phyloP scores from a whole-genome alignment of 2,113 vertebrate genomes.

The Tinamus guttatus region DNA sequence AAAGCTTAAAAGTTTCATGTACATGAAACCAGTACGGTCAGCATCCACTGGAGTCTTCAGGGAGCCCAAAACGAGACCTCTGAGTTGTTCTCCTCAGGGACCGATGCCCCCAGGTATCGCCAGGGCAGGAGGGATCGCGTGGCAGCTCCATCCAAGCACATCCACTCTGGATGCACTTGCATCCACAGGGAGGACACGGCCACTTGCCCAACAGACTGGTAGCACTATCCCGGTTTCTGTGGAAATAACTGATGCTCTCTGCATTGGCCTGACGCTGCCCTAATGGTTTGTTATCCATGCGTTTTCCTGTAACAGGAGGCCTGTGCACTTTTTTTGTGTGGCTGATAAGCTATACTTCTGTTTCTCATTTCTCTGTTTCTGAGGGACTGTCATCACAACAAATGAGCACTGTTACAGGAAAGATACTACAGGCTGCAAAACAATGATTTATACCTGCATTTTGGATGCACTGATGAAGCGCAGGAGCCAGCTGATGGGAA shows the following conservation, averaged over 20 bases:
- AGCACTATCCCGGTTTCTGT: background rate
- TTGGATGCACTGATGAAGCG: background rate
- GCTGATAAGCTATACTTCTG: background rate
- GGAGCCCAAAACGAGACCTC: background rate
- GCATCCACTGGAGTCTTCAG: background rate
- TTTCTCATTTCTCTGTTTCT: background rate
- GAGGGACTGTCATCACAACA: background rate
- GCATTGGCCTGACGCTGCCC: rapidly evolving
- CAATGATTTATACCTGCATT: background rate
- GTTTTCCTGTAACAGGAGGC: background rate
- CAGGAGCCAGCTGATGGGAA: background rate
- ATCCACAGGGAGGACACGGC: background rate
- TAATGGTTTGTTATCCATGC: rapidly evolving
- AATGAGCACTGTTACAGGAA: background rate
- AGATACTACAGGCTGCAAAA: background rate
- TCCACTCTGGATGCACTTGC: rapidly evolving
- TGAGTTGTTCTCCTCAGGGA: rapidly evolving
- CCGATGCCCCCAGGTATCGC: background rate
- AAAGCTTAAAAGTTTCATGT: background rate
- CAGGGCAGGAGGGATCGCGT: background rate
- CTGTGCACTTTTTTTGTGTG: rapidly evolving
- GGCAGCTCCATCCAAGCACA: background rate
- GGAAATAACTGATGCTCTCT: background rate
- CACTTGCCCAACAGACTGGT: rapidly evolving
- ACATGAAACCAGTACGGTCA: background rate